Conservation (phyloP, 1,140 invertebrate genomes). For the Mya arenaria region DNA sequence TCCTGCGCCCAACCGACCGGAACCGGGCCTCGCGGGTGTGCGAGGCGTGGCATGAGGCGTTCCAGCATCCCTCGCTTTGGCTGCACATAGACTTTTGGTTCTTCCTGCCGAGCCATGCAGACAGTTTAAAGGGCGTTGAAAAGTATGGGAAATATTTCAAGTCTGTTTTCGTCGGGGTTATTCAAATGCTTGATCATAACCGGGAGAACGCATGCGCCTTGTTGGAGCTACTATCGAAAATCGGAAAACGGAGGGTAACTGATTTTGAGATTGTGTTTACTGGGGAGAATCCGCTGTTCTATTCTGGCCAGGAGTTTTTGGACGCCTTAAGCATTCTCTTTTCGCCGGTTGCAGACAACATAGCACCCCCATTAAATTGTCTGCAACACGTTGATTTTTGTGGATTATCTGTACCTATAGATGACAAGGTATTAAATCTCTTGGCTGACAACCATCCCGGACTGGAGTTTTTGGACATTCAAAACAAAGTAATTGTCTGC, state of each 20-base stretch:
- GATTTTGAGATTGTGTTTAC: constrained; percentile 57
- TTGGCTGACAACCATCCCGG: constrained; percentile 65
- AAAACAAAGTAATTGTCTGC: constrained; percentile 70
- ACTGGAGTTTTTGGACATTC: constrained; percentile 71
- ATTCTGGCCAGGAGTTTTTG: constrained; percentile 65
- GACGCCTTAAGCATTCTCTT: constrained; percentile 58
- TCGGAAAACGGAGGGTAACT: constrained; percentile 46
- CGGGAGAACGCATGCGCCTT: constrained; percentile 57
- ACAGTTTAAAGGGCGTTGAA: constrained; percentile 27
- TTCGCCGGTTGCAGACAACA: background rate
- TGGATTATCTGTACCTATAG: constrained; percentile 65
- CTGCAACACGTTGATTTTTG: constrained; percentile 65
- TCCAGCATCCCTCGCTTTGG: constrained; percentile 59
- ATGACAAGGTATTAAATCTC: constrained; percentile 67
- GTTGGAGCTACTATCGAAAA: constrained; percentile 46
- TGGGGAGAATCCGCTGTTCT: constrained; percentile 68
- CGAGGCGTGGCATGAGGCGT: constrained; percentile 55
- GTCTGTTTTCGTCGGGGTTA: constrained; percentile 38
- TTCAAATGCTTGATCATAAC: constrained; percentile 45
- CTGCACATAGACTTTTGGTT: constrained; percentile 53
- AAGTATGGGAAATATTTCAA: constrained; percentile 56
- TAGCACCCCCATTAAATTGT: background rate
- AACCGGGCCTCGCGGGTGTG: constrained; percentile 57
- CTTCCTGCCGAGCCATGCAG: constrained; percentile 14
- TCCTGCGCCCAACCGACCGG: constrained; percentile 46